A percentile compares a stretch with the other conserved stretches of the same genome.
Evolutionary conservation across 2,797 vertebrate species (phyloP).

Genomic region (Octomys mimax): DNA sequence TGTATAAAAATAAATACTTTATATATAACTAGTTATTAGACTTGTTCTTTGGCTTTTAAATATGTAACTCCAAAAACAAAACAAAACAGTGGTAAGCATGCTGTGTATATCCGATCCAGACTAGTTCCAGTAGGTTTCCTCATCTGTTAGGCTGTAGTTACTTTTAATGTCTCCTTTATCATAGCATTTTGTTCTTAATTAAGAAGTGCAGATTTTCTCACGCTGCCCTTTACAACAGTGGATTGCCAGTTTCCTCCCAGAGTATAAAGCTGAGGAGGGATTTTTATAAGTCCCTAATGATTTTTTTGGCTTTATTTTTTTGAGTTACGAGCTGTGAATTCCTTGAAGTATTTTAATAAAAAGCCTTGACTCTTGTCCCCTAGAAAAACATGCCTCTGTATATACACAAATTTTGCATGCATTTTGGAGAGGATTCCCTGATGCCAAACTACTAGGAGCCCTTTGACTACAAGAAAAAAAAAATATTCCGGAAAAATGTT

Average conservation of each 20-base stretch:
- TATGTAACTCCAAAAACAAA: slow-evolving; percentile 11
- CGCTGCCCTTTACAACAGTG: neutral
- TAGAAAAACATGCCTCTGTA: neutral
- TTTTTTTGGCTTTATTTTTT: neutral
- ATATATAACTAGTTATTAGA: slow-evolving; percentile 83
- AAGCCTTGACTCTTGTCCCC: neutral
- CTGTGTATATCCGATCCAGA: neutral
- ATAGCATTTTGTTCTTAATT: slow-evolving; percentile 19
- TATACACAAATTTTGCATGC: neutral
- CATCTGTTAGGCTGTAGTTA: neutral
- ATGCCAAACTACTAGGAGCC: neutral
- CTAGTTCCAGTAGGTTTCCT: neutral
- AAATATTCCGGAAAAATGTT: neutral
- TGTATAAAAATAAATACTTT: slow-evolving; percentile 90
- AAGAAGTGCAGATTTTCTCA: slow-evolving; percentile 30
- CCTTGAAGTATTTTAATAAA: slow-evolving; percentile 44
- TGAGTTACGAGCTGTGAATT: neutral
- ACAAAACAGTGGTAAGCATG: neutral
- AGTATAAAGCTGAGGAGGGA: neutral
- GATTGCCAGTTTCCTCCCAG: slow-evolving; percentile 33
- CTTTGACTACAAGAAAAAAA: neutral
- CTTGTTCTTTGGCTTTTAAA: slow-evolving; percentile 68
- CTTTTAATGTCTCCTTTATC: neutral
- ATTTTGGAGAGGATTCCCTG: neutral
- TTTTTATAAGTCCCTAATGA: neutral